These are phyloP conservation scores for Tholera decimalis DNA, from an alignment of 2,888 invertebrate species.

Conservation along the genomic window DNA sequence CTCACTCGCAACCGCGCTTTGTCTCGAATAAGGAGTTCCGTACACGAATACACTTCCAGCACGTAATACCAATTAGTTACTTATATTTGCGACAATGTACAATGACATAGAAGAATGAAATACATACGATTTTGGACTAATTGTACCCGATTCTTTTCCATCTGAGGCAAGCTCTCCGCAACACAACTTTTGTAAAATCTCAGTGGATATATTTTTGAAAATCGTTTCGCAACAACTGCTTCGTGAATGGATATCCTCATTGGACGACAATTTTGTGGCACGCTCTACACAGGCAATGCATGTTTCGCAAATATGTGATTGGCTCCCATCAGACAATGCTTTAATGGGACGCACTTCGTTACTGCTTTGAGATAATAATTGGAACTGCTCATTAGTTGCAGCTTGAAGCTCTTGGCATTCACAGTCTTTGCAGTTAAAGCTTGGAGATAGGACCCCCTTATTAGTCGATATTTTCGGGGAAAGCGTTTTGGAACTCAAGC, in stretches of 20 bases:
- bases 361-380: conserved; percentile 12
- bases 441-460: not conserved
- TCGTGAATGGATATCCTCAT: conserved; percentile 24
- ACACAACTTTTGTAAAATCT: conserved; percentile 2
- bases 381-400: not conserved
- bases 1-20: conserved; percentile 3
- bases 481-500: not conserved
- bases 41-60: conserved; percentile 34
- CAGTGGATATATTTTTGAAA: not conserved
- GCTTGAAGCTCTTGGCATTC: not conserved
- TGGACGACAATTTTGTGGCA: not conserved
- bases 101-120: conserved; percentile 12
- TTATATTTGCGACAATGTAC: not conserved
- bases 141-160: conserved; percentile 1
- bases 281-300: not conserved
- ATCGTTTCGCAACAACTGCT: conserved; percentile 17
- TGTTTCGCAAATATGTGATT: not conserved
- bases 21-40: conserved; percentile 36
- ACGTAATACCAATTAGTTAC: conserved; percentile 2
- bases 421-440: not conserved
- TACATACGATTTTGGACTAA: conserved; percentile 44
- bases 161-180: not conserved
- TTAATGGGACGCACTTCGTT: not conserved
- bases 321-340: not conserved
- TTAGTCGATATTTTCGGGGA: not conserved